phyloP scores from a whole-genome alignment of 2,113 vertebrate species.

The Corythornis vintsioides region DNA sequence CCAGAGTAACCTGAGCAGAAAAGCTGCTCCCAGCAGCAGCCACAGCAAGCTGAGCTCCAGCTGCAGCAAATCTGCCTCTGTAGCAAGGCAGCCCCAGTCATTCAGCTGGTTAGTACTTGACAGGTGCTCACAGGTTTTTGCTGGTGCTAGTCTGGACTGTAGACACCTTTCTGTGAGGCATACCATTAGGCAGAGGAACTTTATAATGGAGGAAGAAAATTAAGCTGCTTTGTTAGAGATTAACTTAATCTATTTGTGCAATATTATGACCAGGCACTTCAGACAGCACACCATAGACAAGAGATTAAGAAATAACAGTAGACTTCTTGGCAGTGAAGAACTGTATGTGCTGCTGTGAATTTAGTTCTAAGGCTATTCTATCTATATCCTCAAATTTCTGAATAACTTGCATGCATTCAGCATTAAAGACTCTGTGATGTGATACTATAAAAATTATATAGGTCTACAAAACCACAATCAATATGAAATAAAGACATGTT shows the following conservation, averaged over 20 bases:
- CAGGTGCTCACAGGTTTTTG: background rate
- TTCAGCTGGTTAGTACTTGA: accelerated
- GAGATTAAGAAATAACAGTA: background rate
- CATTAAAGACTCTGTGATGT: background rate
- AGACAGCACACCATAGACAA: background rate
- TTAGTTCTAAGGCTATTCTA: background rate
- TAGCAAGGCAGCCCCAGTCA: background rate
- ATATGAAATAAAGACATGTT: background rate
- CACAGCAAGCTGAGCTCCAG: background rate
- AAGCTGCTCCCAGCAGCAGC: background rate
- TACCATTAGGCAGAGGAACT: background rate
- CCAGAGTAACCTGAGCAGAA: background rate
- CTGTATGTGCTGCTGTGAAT: background rate
- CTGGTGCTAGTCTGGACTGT: background rate
- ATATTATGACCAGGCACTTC: background rate
- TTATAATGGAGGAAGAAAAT: background rate
- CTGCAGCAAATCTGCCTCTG: background rate
- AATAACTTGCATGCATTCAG: background rate
- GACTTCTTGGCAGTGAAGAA: background rate
- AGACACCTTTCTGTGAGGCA: background rate
- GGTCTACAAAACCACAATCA: background rate
- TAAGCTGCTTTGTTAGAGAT: background rate
- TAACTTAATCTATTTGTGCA: background rate
- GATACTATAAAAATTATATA: background rate
- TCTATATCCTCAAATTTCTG: background rate